These are phyloP conservation scores for Bagarius yarrelli DNA, from an alignment of 2,113 vertebrate genomes.

Conservation along the genomic window DNA sequence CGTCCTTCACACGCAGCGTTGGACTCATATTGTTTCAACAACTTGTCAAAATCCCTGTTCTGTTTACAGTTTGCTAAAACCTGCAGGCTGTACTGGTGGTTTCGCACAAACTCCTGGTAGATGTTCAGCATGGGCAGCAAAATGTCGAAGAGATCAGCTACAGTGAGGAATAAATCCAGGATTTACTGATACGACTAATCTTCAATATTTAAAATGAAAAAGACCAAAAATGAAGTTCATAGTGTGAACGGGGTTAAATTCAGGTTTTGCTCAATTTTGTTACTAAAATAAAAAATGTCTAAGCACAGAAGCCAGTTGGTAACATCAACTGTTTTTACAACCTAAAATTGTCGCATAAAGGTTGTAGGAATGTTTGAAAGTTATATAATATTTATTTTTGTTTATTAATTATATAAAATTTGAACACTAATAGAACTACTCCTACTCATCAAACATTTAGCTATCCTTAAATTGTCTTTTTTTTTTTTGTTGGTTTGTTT, in stretches of 20 bases:
- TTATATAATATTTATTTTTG: neutral
- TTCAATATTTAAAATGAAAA: no score
- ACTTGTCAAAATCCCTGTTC: conserved; percentile 99
- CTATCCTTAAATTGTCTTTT: neutral
- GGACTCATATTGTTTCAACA: conserved; percentile 95
- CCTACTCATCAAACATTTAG: neutral
- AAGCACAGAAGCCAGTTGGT: neutral
- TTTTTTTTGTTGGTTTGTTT: neutral
- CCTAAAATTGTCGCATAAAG: neutral
- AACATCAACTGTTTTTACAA: no score
- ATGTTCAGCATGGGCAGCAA: conserved; percentile 98
- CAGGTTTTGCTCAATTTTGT: neutral
- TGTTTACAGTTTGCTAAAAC: conserved; percentile 98
- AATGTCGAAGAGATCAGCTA: conserved; percentile 98
- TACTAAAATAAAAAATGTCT: neutral
- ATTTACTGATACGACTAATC: neutral
- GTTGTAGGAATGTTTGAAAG: neutral
- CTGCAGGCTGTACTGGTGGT: conserved; percentile 97
- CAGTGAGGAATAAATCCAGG: conserved; percentile 57
- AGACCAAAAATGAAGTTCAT: neutral
- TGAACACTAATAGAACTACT: neutral
- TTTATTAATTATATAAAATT: no score
- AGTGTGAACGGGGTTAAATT: neutral
- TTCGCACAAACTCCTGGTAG: conserved; percentile 98
- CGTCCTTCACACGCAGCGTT: conserved; percentile 93